Evolutionary conservation across 2,888 invertebrate species (phyloP).

Genomic region (Synanthedon andrenaeformis): DNA sequence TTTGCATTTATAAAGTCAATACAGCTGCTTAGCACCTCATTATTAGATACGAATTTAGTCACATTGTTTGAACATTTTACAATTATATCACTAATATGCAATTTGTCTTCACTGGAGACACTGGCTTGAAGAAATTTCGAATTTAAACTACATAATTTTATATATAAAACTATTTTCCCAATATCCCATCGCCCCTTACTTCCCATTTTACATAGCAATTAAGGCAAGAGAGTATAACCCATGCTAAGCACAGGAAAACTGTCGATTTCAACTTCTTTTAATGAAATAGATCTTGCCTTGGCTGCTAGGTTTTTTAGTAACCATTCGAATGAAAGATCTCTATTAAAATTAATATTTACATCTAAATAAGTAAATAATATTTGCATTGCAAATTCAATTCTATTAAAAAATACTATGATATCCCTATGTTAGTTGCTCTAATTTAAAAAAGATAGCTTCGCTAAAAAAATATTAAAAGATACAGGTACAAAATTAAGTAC

Average conservation of each 20-base stretch:
- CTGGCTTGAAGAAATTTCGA: neutral
- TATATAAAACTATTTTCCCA: constrained; percentile 6
- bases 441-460: neutral
- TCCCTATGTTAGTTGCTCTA: neutral
- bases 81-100: too few species aligned
- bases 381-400: neutral
- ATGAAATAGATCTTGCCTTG: constrained; percentile 35
- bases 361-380: constrained; percentile 9
- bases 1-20: constrained; percentile 22
- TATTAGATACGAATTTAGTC: constrained; percentile 6
- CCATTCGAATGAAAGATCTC: constrained; percentile 12
- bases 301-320: constrained; percentile 44
- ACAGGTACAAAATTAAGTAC: neutral
- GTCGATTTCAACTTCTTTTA: neutral
- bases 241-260: neutral
- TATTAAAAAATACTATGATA: neutral
- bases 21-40: constrained; percentile 44
- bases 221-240: constrained; percentile 36
- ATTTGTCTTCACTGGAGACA: neutral
- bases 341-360: constrained; percentile 19
- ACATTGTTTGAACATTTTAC: too few species aligned
- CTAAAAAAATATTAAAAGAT: neutral
- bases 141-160: too few species aligned
- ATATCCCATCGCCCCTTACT: constrained; percentile 26
- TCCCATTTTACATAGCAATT: constrained; percentile 53